Evolutionary conservation across 2,888 invertebrate species (phyloP).

Genomic region (Philereme transversata): DNA sequence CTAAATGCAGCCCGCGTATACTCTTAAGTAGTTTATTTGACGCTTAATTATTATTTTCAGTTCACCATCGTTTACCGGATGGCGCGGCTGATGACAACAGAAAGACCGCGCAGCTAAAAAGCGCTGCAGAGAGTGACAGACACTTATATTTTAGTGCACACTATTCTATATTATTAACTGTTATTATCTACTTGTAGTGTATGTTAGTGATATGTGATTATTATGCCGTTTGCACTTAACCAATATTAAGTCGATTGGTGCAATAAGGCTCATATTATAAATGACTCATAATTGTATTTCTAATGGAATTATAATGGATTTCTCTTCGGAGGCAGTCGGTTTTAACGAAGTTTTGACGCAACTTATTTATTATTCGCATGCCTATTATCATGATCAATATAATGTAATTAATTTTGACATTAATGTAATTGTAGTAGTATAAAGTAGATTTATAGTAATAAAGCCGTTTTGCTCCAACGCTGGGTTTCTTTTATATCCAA

Average conservation of each 20-base stretch:
- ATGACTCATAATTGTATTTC: background rate
- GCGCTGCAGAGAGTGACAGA: conserved; percentile 37
- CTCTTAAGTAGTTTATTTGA: background rate
- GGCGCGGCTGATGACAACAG: conserved; percentile 70
- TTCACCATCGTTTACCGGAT: conserved; percentile 79
- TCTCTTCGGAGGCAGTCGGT: too few species aligned
- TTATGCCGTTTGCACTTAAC: background rate
- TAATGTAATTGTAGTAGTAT: conserved; percentile 3
- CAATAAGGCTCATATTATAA: background rate
- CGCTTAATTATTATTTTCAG: conserved; percentile 45
- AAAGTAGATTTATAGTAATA: conserved; percentile 10
- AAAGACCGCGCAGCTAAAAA: conserved; percentile 46
- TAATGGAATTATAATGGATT: too few species aligned
- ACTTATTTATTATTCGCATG: conserved; percentile 2
- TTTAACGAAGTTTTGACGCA: background rate
- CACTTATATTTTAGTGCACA: conserved; percentile 9
- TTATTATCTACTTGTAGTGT: background rate
- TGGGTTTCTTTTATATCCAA: background rate
- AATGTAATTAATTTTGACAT: conserved; percentile 15
- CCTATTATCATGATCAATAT: conserved; percentile 14
- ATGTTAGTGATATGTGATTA: background rate
- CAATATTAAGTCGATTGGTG: background rate
- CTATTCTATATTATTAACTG: conserved; percentile 4
- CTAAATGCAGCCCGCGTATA: too few species aligned
- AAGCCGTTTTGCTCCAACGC: conserved; percentile 9